Base-by-base conservation (phyloP, 2,888 invertebrate species). In the Apotomis turbidana region DNA sequence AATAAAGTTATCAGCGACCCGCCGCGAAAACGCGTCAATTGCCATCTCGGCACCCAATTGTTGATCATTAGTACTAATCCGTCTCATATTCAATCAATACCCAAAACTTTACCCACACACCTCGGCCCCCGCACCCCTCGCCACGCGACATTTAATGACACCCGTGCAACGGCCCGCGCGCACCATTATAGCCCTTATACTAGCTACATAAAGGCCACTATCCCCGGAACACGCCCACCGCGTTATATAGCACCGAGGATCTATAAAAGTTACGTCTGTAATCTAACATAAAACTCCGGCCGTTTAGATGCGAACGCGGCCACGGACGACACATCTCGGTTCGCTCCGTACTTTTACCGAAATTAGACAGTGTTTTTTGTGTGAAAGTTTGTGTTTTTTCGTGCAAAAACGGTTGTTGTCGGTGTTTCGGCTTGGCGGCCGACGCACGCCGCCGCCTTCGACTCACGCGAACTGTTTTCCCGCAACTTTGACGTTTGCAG, bases 261-360 rank as follows among this genome's bases (percentile, higher is more conserved):
- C 93, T 93, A 93, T 93, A 93, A 93, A 93, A 93, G 93, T 93
- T 93, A 93, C 93, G 93, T 93, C 93, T 93, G 93, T 93, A 93
- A 93, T 93, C 93, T 93, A 93, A 93, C 93, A 93, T 93, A 93
- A 93, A 93, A 93, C 92, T 93, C 93, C 91, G 93, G 92, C 93
- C 93, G 93, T 93, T 93, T 93, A 93, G 93, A 93, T 93, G 93
- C 89, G 93, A 93, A 93, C 92, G 93, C 92, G 92, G 91, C 91
- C 88, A 91, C 91, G 92, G 93, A 89, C 91, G 93, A 92, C 93
- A 93, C 93, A 93, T 93, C 93, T 93, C 93, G 87, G 84, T 82
- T 88, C 90, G 93, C 93, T 93, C 93, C 93, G 93, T 88, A 90
- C 91, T 93, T 91, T 93, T 93, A 91, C 93, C 92, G 90, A 93